Evolutionary conservation across 2,888 invertebrate genomes (phyloP).

Genomic region (Lepidochitona cinerea): DNA sequence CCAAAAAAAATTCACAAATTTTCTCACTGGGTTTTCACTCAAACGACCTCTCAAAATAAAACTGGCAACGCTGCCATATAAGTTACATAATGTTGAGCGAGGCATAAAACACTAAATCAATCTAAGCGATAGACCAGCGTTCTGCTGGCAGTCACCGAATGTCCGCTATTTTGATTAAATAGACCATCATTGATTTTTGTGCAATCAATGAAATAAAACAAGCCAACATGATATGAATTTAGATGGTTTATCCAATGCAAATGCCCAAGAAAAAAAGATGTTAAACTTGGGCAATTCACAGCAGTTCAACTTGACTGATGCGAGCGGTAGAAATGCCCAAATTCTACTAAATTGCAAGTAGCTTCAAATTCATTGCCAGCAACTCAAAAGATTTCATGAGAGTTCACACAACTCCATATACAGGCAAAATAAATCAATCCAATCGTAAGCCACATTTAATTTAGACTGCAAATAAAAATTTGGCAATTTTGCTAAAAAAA

Average conservation of each 20-base stretch:
- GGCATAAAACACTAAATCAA: no score
- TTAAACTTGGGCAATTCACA: neutral
- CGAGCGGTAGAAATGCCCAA: neutral
- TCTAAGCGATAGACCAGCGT: no score
- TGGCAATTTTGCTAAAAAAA: neutral
- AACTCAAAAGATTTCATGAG: neutral
- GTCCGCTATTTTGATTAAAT: no score
- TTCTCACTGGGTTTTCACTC: no score
- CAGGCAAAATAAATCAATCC: neutral
- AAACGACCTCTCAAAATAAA: no score
- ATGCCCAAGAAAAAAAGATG: neutral
- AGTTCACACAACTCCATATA: neutral
- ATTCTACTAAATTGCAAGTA: neutral
- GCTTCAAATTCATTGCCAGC: neutral
- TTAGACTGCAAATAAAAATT: neutral
- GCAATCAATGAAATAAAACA: no score
- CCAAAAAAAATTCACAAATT: no score
- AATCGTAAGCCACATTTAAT: neutral
- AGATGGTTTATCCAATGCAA: slow-evolving; percentile 6
- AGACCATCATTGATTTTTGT: no score
- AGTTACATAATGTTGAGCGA: no score
- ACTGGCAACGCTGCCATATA: no score
- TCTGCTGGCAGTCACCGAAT: no score
- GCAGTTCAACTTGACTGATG: neutral
- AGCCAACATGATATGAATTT: neutral